Conservation (phyloP, 2,888 invertebrate species). For the Harmothoe impar region DNA sequence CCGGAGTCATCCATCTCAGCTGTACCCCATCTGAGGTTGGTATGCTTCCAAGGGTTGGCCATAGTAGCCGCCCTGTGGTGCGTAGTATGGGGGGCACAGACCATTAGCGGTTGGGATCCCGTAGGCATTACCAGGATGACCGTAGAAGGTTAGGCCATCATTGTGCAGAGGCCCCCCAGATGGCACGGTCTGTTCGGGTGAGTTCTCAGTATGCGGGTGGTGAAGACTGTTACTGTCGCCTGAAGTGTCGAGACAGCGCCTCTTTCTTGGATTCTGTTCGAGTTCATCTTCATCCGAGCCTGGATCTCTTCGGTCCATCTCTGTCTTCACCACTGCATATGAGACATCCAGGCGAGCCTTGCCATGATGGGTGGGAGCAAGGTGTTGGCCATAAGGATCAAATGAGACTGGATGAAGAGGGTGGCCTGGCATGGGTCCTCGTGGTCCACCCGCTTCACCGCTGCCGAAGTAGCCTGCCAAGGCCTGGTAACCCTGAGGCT, state of each 20-base stretch:
- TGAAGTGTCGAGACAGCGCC: conserved; percentile 20
- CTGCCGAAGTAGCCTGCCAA: not conserved
- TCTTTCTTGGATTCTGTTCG: not conserved
- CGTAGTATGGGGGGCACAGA: conserved; percentile 49
- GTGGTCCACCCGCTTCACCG: not conserved
- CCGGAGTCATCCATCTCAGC: not conserved
- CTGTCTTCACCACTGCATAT: conserved; percentile 12
- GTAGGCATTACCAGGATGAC: conserved; percentile 3
- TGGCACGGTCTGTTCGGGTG: conserved; percentile 54
- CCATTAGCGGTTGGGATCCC: not conserved
- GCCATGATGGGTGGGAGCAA: not conserved
- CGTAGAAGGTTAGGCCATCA: not conserved
- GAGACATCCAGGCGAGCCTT: not conserved
- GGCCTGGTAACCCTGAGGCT: not conserved
- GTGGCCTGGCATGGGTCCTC: not conserved
- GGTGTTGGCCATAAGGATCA: not conserved
- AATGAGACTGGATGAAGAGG: not conserved
- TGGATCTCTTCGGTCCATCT: not conserved
- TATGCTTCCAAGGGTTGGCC: conserved; percentile 43
- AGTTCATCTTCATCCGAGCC: not conserved
- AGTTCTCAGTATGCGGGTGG: not conserved
- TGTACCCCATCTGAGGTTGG: not conserved
- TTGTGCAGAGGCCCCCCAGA: not conserved
- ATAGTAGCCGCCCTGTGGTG: conserved; percentile 42
- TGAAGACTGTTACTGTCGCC: not conserved